Base-by-base conservation (phyloP, 1,140 invertebrate genomes). In the Triops longicaudatus region DNA sequence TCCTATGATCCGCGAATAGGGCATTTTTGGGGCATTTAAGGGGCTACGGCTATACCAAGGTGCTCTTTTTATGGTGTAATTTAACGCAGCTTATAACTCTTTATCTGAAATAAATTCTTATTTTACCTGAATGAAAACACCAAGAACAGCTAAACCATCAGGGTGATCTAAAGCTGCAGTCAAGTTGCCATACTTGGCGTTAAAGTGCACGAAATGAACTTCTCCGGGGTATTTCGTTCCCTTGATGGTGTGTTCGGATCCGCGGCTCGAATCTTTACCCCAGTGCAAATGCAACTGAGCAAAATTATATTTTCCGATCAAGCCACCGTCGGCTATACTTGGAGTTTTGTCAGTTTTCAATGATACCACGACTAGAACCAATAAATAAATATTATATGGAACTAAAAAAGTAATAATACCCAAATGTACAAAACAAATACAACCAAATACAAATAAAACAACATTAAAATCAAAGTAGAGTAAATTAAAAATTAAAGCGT, bases 151-250 rank as follows among this genome's bases (percentile, higher is more conserved):
- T 26, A 93, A 81, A 22, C 91, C 91, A 79, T 90, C 86, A 27
- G 84, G 80, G 72, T 89, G 81, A 77, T 86, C 81, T 0, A 86
- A 80, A 0, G 91, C 91, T 79, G 85, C 84, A 4, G 80, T 83
- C 10, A 89, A 81, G 78, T 86, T 89, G 0, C 81, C 82, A 80
- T 89, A 91, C 26, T 87, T 83, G 41, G 82, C 85, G 4, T 90
- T 87, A 78, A 87, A 89, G 82, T 91, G 90, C 1, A 93, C 92
- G 5, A 93, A 84, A 82, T 93, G 91, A 78, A 91, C 80, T 82
- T 92, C 79, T 31, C 79, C 77, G 11, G 77, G 71, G 78, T 78
- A 87, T 78, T 81, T 78, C 41, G 83, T 82, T 17, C 83, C 83
- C 41, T 85, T 83, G 26, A 89, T 82, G 6, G 82, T 84, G 80